These are phyloP conservation scores for Scolanthus callimorphus DNA, from an alignment of 92 coral and sea anemone species.

Conservation along the genomic window DNA sequence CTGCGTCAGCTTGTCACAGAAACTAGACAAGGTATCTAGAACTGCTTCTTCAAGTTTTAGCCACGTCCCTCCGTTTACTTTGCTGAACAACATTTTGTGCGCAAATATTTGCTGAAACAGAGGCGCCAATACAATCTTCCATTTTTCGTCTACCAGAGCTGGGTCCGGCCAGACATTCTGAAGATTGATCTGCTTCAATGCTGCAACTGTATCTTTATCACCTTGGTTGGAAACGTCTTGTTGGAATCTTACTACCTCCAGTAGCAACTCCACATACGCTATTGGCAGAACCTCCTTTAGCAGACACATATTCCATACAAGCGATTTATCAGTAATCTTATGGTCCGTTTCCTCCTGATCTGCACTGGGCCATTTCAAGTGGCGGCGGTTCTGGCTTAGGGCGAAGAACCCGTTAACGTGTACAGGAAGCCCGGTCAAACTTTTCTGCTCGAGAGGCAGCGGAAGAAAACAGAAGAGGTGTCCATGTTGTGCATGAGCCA, in stretches of 20 bases:
- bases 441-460: slow-evolving; percentile 33
- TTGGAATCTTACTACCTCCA: slow-evolving; percentile 21
- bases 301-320: slow-evolving; percentile 46
- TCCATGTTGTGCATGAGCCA: slow-evolving; percentile 14
- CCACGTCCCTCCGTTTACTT: slow-evolving; percentile 55
- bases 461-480: slow-evolving; percentile 53
- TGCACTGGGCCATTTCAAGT: no score
- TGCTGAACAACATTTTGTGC: slow-evolving; percentile 24
- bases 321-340: slow-evolving; percentile 41
- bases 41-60: slow-evolving; percentile 35
- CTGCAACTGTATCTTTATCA: no score
- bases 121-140: slow-evolving; percentile 45
- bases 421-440: slow-evolving; percentile 53
- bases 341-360: slow-evolving; percentile 32
- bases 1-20: slow-evolving; percentile 1
- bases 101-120: slow-evolving; percentile 14
- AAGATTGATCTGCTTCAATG: no score
- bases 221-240: no score
- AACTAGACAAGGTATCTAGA: slow-evolving; percentile 9
- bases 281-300: slow-evolving; percentile 42
- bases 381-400: slow-evolving; percentile 51
- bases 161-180: slow-evolving; percentile 73
- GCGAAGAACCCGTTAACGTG: slow-evolving; percentile 63
- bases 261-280: slow-evolving; percentile 29
- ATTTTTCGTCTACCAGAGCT: slow-evolving; percentile 35